A percentile compares a stretch with the other conserved stretches of the same genome.
Evolutionary conservation across 2,888 invertebrate species (phyloP).

Genomic region (Stenodera caucasica): DNA sequence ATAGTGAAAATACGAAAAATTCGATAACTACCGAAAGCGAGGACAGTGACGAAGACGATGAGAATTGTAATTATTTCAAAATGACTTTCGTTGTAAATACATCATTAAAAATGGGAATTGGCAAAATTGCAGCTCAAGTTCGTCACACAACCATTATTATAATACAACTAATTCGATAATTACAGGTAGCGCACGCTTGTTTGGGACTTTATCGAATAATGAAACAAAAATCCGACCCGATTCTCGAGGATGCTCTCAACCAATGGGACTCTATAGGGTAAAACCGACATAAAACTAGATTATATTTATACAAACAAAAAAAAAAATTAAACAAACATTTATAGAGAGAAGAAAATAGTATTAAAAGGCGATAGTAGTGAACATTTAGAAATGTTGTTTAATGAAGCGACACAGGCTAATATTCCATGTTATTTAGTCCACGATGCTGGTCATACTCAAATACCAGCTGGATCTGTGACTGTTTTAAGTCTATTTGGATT

Average conservation of each 20-base stretch:
- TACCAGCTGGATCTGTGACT: conserved; percentile 55
- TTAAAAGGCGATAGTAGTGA: conserved; percentile 51
- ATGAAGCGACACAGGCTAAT: conserved; percentile 45
- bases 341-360: conserved; percentile 56
- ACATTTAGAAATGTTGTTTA: conserved; percentile 52
- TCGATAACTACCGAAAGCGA: conserved; percentile 29
- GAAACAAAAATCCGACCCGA: conserved; percentile 48
- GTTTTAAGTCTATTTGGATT: conserved; percentile 58
- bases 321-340: conserved; percentile 29
- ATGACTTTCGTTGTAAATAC: conserved; percentile 68
- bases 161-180: conserved; percentile 8
- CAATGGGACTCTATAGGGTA: conserved; percentile 60
- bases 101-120: conserved; percentile 64
- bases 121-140: conserved; percentile 63
- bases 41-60: conserved; percentile 42
- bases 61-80: conserved; percentile 55
- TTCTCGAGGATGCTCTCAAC: conserved; percentile 52
- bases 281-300: too few species aligned
- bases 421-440: conserved; percentile 44
- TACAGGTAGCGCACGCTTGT: conserved; percentile 62
- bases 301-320: too few species aligned
- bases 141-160: not conserved
- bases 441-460: conserved; percentile 56
- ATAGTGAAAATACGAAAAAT: conserved; percentile 21
- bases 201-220: conserved; percentile 60